phyloP scores from a whole-genome alignment of 2,113 vertebrate genomes.

The Poecile atricapillus region DNA sequence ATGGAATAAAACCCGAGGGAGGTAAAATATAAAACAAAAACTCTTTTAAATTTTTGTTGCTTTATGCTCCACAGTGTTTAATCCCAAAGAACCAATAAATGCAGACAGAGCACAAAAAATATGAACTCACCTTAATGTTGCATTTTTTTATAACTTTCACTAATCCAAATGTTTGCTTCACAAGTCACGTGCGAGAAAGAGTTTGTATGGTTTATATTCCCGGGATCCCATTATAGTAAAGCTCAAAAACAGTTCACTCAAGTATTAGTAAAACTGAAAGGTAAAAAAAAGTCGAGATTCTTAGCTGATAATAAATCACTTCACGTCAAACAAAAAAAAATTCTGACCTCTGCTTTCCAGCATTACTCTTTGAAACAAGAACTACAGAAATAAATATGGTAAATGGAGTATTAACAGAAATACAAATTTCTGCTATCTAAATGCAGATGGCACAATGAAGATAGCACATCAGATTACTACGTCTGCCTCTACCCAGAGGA shows the following conservation, averaged over 20 bases:
- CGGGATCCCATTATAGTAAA: constrained; percentile 16
- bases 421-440: not conserved
- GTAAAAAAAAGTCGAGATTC: not conserved
- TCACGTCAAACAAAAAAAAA: not conserved
- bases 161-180: constrained; percentile 2
- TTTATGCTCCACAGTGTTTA: not conserved
- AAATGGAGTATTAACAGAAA: not conserved
- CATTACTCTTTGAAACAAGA: not conserved
- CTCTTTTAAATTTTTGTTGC: not conserved
- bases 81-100: constrained; percentile 16
- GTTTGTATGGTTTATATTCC: constrained; percentile 8
- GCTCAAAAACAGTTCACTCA: not conserved
- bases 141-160: not conserved
- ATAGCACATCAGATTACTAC: not conserved
- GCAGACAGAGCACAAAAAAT: constrained; percentile 45
- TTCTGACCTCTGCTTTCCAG: not conserved
- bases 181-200: not conserved
- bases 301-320: constrained; percentile 33
- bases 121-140: not conserved
- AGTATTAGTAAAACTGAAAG: constrained; percentile 14
- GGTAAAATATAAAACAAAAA: not conserved
- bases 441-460: not conserved
- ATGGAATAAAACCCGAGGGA: not conserved
- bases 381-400: not conserved
- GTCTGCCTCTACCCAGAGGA: not conserved